Evolutionary conservation across 2,797 vertebrate genomes (phyloP).

Genomic region (Lycodopsis pacificus): DNA sequence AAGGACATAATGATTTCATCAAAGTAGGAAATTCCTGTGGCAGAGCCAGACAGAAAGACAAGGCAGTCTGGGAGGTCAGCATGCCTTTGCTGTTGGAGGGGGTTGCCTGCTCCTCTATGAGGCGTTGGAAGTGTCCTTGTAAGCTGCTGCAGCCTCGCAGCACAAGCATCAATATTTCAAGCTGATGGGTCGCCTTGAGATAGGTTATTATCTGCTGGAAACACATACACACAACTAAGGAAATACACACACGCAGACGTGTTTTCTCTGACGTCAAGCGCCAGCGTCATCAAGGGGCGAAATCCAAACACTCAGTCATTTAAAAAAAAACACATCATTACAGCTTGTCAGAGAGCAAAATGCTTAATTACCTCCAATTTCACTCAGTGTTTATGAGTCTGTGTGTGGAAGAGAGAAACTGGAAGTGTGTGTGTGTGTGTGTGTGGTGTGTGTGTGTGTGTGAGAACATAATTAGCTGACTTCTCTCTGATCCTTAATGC

Average conservation of each 20-base stretch:
- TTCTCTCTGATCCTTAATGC: conserved; percentile 72
- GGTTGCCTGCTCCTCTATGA: conserved; percentile 12
- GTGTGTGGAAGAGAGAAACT: conserved; percentile 4
- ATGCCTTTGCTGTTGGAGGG: conserved; percentile 22
- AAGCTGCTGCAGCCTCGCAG: conserved; percentile 56
- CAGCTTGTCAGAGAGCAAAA: conserved; percentile 44
- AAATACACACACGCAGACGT: not conserved
- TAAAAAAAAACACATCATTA: conserved; percentile 31
- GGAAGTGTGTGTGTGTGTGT: conserved; percentile 12
- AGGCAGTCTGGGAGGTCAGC: conserved; percentile 20
- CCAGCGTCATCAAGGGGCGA: not conserved
- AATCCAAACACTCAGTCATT: not conserved
- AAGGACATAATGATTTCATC: not conserved
- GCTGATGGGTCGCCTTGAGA: conserved; percentile 62
- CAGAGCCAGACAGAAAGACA: not conserved
- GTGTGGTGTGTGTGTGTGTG: conserved; percentile 14
- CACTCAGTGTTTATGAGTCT: conserved; percentile 32
- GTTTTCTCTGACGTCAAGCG: no score
- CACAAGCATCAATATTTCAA: conserved; percentile 72
- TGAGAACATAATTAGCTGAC: conserved; percentile 66
- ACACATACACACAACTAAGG: not conserved
- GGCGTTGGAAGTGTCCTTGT: conserved; percentile 52
- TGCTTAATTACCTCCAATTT: conserved; percentile 44
- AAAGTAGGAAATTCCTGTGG: not conserved
- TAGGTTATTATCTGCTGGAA: conserved; percentile 52